A percentile compares a stretch with the other conserved stretches of the same genome.
Evolutionary conservation across 53 echinoderm and acorn worm species (phyloP).

Genomic region (Arbacia lixula): DNA sequence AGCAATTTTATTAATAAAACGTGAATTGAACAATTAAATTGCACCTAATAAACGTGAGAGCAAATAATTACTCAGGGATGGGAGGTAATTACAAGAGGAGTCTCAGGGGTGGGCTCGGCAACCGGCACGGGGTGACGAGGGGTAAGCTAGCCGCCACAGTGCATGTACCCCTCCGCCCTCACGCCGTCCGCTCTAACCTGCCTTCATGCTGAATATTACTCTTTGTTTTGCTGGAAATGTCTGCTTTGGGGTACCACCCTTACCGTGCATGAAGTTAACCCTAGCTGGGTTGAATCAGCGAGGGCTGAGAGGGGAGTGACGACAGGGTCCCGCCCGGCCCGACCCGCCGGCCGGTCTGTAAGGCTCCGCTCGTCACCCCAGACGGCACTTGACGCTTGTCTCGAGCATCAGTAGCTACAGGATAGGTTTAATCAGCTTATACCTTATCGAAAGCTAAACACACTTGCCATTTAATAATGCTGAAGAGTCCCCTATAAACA

Average conservation of each 20-base stretch:
- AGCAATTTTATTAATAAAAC: constrained; percentile 57
- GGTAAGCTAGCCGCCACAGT: constrained; percentile 13
- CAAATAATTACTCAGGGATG: constrained; percentile 54
- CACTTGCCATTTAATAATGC: constrained; percentile 21
- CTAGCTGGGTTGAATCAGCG: constrained; percentile 18
- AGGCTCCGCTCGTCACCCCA: constrained; percentile 28
- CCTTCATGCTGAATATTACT: no score
- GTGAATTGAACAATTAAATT: constrained; percentile 56
- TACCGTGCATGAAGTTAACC: neutral
- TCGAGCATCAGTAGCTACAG: neutral
- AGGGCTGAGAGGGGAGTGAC: constrained; percentile 37
- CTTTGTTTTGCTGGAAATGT: constrained; percentile 33
- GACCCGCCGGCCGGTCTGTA: constrained; percentile 8
- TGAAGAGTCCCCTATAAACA: constrained; percentile 27
- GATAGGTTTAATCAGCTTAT: constrained; percentile 21
- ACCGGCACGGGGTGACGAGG: constrained; percentile 56
- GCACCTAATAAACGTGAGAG: constrained; percentile 58
- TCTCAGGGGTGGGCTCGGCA: constrained; percentile 38
- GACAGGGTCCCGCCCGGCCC: constrained; percentile 19
- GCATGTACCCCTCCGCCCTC: constrained; percentile 9
- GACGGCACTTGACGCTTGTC: constrained; percentile 7
- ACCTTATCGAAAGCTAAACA: constrained; percentile 32
- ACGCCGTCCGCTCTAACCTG: no score
- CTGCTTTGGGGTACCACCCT: constrained; percentile 18
- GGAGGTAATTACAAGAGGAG: constrained; percentile 29